phyloP scores from a whole-genome alignment of 2,888 invertebrate species.

The Eumerus sabulonum region DNA sequence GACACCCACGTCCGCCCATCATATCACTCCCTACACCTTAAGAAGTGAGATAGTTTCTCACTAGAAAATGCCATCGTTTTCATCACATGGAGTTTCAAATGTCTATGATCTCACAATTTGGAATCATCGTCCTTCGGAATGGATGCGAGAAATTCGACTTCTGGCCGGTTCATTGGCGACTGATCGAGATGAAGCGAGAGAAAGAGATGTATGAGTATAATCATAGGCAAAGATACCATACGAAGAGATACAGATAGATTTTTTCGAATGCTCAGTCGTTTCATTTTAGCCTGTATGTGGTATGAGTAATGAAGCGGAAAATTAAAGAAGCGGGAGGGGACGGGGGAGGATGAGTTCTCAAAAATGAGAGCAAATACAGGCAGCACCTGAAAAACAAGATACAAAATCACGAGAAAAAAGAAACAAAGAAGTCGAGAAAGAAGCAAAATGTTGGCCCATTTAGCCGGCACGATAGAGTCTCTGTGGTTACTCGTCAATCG shows the following conservation, averaged over 20 bases:
- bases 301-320: slow-evolving; percentile 46
- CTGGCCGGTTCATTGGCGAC: not conserved
- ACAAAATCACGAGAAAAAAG: too few relatives aligned
- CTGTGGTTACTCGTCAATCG: slow-evolving; percentile 58
- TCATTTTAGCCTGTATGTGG: not conserved
- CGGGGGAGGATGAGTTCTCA: too few relatives aligned
- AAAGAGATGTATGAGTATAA: too few relatives aligned
- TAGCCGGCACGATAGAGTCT: slow-evolving; percentile 60
- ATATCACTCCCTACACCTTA: slow-evolving; percentile 11
- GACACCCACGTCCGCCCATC: not conserved
- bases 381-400: slow-evolving; percentile 52
- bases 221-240: too few relatives aligned
- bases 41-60: slow-evolving; percentile 6
- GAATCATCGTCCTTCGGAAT: slow-evolving; percentile 19
- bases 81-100: too few relatives aligned
- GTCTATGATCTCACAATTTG: too few relatives aligned
- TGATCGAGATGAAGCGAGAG: not conserved
- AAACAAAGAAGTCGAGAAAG: too few relatives aligned
- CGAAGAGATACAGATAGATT: too few relatives aligned
- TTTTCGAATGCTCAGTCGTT: too few relatives aligned
- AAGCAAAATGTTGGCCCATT: slow-evolving; percentile 54
- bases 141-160: slow-evolving; percentile 11
- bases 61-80: slow-evolving; percentile 24
- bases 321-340: not conserved
- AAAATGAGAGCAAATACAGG: slow-evolving; percentile 2